A percentile compares a stretch with the other conserved stretches of the same genome.
phyloP scores from a whole-genome alignment of 30 jellyfish, hydroid and myxozoan genomes.

The Chrysaora quinquecirrha region DNA sequence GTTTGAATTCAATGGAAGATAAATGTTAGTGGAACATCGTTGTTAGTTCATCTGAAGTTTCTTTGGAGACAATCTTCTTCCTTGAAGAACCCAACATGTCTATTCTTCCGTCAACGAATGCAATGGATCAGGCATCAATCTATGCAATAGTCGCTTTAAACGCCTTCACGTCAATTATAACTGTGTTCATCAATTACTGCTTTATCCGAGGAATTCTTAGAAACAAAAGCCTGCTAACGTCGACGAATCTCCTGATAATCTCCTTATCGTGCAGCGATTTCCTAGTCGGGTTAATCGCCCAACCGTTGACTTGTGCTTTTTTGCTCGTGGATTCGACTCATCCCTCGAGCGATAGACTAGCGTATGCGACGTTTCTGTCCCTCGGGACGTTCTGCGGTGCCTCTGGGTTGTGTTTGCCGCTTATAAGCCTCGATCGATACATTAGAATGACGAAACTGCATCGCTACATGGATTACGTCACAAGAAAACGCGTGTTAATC shows the following conservation, averaged over 20 bases:
- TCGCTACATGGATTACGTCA: constrained; percentile 41
- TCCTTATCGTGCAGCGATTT: constrained; percentile 51
- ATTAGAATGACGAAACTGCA: constrained; percentile 61
- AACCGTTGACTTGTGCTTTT: constrained; percentile 46
- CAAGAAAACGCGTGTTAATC: constrained; percentile 31
- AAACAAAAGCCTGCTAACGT: constrained; percentile 15
- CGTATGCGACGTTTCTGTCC: constrained; percentile 6
- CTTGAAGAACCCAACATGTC: not conserved
- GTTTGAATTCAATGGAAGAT: too few species aligned
- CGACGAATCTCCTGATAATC: constrained; percentile 45
- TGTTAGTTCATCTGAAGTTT: too few species aligned
- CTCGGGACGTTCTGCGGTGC: constrained; percentile 56
- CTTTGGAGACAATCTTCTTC: too few species aligned
- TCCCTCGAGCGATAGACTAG: not conserved
- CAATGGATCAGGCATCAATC: constrained; percentile 16
- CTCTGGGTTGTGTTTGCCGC: constrained; percentile 59
- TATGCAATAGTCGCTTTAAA: constrained; percentile 34
- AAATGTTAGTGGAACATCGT: too few species aligned
- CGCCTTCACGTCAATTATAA: constrained; percentile 25
- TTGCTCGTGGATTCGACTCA: constrained; percentile 7
- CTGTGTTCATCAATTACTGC: constrained; percentile 38
- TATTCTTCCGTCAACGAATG: not conserved
- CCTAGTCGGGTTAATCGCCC: constrained; percentile 57
- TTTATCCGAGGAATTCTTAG: constrained; percentile 37
- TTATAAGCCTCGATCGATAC: constrained; percentile 63